phyloP scores from a whole-genome alignment of 2,797 vertebrate species.

The Australoheros facetus region DNA sequence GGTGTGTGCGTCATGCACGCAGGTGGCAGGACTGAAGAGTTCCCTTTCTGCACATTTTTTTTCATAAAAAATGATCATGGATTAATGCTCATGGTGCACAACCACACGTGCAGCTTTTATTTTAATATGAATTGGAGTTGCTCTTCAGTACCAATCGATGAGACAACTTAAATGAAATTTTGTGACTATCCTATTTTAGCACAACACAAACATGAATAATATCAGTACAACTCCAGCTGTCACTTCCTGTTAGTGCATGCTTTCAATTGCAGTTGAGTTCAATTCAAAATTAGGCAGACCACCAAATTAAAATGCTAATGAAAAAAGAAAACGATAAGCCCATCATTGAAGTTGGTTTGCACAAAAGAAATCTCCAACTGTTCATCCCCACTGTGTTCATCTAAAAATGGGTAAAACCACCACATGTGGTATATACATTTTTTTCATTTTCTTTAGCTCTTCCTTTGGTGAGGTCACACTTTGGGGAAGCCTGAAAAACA shows the following conservation, averaged over 20 bases:
- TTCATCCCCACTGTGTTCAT: background rate
- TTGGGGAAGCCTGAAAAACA: background rate
- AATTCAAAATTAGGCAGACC: background rate
- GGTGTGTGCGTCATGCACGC: background rate
- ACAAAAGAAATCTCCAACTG: background rate
- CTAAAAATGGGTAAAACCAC: background rate
- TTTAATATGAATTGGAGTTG: background rate
- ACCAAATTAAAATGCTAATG: background rate
- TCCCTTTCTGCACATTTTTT: background rate
- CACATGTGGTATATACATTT: background rate
- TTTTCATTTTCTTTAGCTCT: background rate
- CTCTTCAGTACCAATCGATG: background rate
- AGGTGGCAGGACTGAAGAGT: background rate
- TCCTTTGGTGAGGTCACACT: background rate
- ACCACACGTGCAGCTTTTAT: background rate
- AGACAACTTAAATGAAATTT: background rate
- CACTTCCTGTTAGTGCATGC: fast-evolving
- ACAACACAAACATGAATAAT: background rate
- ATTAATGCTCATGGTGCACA: background rate
- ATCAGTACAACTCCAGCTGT: background rate
- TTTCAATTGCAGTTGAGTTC: background rate
- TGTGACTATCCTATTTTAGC: background rate
- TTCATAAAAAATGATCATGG: background rate
- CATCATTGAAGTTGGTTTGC: background rate
- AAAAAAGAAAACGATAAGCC: background rate